Base-by-base conservation (phyloP, 23 tunicate genomes). In the Phallusia fumigata region DNA sequence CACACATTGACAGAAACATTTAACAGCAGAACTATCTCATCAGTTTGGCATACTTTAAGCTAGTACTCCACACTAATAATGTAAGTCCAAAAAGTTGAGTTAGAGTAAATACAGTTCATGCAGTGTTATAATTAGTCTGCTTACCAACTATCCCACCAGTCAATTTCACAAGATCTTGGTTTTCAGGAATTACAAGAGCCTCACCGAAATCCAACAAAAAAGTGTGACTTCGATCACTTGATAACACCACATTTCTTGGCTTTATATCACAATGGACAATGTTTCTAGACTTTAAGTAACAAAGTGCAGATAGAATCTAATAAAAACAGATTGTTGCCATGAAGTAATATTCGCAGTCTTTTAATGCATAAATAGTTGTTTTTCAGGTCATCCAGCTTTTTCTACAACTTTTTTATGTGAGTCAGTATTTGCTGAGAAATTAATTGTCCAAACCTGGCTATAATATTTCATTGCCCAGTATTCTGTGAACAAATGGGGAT, bases 231-330 rank as follows among this genome's bases (percentile, higher is more conserved):
- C 31, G 0, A 33, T 87, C 82, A 40, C 65, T 36, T 31, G 91
- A 87, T 11, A 87, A 36, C 30, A 87, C 85, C 22, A 87, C 82
- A 47, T 87, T 87, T 19, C 76, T 69, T 22, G 86, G 78, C 64
- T 87, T 87, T 6, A 87, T 35, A 73, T 87, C 91, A 76, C 91
- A 87, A 36, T 87, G 91, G 31, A 87, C 86, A 36, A 87, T 87
- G 8, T 77, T 53, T 28, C 28, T 74, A 6, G 45, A 8, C 22
- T 87, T 84, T 1, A 87, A 51, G 44, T 87, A 77, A 11, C 28
- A 3, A 2, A 87, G 47, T 6, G 91, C 91, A 11, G 86, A 76
- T 65, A 87, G 34, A 32, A 81, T 76, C 90, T 86, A 28, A 2
- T 32, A 52, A 47, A 21, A 40, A 47, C 30, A 74, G 47, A 6